Base-by-base conservation (phyloP, 2,797 vertebrate genomes). In the Melanotaenia pygmaea region DNA sequence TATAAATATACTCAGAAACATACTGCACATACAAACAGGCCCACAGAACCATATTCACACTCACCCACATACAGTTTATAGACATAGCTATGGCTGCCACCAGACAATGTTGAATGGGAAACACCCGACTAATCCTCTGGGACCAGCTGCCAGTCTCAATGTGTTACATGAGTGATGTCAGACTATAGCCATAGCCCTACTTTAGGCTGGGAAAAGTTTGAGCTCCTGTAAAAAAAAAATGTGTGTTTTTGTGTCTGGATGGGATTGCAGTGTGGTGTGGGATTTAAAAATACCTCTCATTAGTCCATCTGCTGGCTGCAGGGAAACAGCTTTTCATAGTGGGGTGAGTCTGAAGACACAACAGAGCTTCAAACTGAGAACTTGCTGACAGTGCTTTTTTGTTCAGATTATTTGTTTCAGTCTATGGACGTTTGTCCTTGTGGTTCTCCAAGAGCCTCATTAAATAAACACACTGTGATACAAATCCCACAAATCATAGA, bases 121-220 rank as follows among this genome's bases (percentile, higher is more conserved):
- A 83, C 60, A 69, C 69, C 67, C 83, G 79, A 81, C 72, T 74
- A 81, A 85, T 84, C 78, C 81, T 77, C 73, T 28, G 86, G 87
- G 88, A 84, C 47, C 6, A 65, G 74, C 68, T 57, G 88, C 82
- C 79, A 74, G 70, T 81, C 84, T 81, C 67, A 47, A 53, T 67
- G 82, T 80, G 76, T 76, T 76, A 83, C 70, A 86, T 70, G 84
- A 90, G 79, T 79, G 83, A 88, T 86, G 89, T 89, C 77, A 82
- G 81, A 59, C 57, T 60, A 24, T 54, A 47, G 64, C 63, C 74
- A 30, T 30, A 70, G 69, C 81, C 74, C 43, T 73, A 64, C 38
- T 74, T 10, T 65, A 38, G 68, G 63, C 73, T 85, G 83, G 82
- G 79, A 83, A 86, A 82, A 80, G 47, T 70, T 77, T 82, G 83